Evolutionary conservation across 1,140 invertebrate genomes (phyloP), one percentile per base, ranked within the genome.

Genomic region (Nylanderia fulva): DNA sequence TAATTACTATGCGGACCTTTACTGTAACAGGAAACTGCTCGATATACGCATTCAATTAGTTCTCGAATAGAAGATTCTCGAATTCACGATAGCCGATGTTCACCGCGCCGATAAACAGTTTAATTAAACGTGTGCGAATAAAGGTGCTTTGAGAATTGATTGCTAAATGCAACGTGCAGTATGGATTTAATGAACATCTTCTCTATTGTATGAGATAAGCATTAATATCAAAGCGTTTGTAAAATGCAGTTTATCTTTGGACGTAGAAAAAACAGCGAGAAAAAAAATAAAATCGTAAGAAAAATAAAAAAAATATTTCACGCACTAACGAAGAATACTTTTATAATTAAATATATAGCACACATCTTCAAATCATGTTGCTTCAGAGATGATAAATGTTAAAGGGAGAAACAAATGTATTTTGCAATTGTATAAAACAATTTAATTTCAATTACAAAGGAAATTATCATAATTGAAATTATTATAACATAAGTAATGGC

Each of bases 71-170:
- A 8, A 60, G 18, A 45, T 42, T 76, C 56, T n/a, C 56, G 36
- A 60, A 64, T 29, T 52, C 75, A 11, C 11, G 56, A n/a, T 21
- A 21, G 39, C 24, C n/a, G 45, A 66, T 66, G 13, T 68, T 79
- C 9, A 8, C 42, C 21, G 60, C 15, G 33, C 48, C 61, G 33
- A 27, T 33, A 54, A 54, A 79, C 61, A 63, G 45, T 79, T 79
- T 79, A 79, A 79, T 79, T 68, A 79, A n/a, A 79, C 61, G 63
- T 27, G 39, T 54, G 75, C 7, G 29, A 79, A 79, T 79, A 68
- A 68, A 79, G 45, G 21, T 18, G 13, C n/a, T 45, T 75, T 79
- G 27, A 36, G 54, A 27, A n/a, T 77, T 42, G 48, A 52, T 79
- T 52, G 48, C 29, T 33, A 68, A 64, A 66, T 42, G 24, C 52